Evolutionary conservation across 2,113 vertebrate species (phyloP).

Genomic region (Pycnonotus jocosus): DNA sequence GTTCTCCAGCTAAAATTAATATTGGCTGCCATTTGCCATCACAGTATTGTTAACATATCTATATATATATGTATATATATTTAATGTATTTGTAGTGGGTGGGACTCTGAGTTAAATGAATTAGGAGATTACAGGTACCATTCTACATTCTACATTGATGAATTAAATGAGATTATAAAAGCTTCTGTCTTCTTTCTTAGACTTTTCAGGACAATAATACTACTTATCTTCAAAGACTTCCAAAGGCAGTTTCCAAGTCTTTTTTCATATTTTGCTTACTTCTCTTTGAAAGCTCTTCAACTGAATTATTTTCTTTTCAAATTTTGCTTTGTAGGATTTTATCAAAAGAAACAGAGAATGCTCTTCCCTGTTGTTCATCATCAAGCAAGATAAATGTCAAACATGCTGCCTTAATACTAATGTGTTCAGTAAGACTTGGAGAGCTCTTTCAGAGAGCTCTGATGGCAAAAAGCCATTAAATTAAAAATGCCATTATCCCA

Average conservation of each 20-base stretch:
- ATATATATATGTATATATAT: too few relatives aligned
- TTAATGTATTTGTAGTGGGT: background rate
- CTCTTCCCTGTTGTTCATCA: background rate
- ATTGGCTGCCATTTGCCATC: background rate
- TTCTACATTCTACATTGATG: background rate
- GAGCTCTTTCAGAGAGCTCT: background rate
- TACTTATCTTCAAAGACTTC: slow-evolving; percentile 19
- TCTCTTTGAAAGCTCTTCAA: slow-evolving; percentile 17
- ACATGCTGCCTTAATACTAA: background rate
- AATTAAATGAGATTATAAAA: background rate
- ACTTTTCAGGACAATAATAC: background rate
- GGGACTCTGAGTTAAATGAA: background rate
- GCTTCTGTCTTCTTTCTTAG: background rate
- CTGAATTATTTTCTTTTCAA: slow-evolving; percentile 11
- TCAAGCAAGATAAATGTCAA: slow-evolving; percentile 26
- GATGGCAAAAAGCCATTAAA: slow-evolving; percentile 11
- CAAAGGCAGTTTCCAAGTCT: background rate
- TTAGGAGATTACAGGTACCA: background rate
- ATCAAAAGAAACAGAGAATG: background rate
- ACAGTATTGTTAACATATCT: background rate
- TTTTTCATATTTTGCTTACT: slow-evolving; percentile 41
- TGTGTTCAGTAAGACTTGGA: background rate
- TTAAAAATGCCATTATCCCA: slow-evolving; percentile 16
- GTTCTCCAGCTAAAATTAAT: background rate
- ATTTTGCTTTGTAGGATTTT: background rate